Percentiles rank a stretch among this genome's conserved stretches.
Conservation (phyloP, 2,797 vertebrate genomes). For the Parauchenoglanis punctatus region DNA sequence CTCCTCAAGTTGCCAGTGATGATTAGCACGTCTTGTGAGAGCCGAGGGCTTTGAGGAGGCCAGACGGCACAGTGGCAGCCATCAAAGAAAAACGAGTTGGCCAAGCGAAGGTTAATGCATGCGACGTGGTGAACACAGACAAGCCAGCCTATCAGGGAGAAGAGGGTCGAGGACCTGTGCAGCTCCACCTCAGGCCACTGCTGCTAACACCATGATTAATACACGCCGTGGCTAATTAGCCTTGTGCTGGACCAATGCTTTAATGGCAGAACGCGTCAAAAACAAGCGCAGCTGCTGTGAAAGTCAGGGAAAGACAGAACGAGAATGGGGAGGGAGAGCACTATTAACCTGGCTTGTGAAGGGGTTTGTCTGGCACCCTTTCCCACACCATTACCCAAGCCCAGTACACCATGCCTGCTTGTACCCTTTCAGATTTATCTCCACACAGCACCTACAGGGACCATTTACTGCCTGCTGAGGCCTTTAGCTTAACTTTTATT, state of each 20-base stretch:
- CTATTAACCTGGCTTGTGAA: conserved; percentile 68
- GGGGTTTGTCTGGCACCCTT: conserved; percentile 72
- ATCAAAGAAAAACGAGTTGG: conserved; percentile 73
- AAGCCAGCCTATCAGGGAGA: conserved; percentile 33
- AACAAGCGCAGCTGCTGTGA: conserved; percentile 63
- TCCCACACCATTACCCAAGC: conserved; percentile 78
- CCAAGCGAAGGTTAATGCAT: conserved; percentile 74
- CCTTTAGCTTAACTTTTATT: conserved; percentile 77
- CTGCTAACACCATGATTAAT: conserved; percentile 73
- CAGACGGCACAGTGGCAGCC: conserved; percentile 45
- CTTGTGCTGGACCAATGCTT: conserved; percentile 75
- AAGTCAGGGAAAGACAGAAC: conserved; percentile 58
- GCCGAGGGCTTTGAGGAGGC: conserved; percentile 20
- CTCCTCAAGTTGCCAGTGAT: conserved; percentile 36
- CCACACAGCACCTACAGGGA: conserved; percentile 71
- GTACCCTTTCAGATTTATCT: conserved; percentile 75
- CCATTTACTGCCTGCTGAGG: conserved; percentile 78
- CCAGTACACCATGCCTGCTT: conserved; percentile 65
- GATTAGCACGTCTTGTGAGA: conserved; percentile 53
- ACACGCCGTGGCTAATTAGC: conserved; percentile 80
- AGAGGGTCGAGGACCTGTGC: conserved; percentile 36
- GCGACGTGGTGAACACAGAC: conserved; percentile 70
- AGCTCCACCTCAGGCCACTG: conserved; percentile 49
- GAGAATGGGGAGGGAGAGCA: conserved; percentile 56
- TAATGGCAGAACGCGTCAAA: conserved; percentile 81